These are phyloP conservation scores for Bucco capensis DNA, from an alignment of 2,113 vertebrate species.

Conservation along the genomic window DNA sequence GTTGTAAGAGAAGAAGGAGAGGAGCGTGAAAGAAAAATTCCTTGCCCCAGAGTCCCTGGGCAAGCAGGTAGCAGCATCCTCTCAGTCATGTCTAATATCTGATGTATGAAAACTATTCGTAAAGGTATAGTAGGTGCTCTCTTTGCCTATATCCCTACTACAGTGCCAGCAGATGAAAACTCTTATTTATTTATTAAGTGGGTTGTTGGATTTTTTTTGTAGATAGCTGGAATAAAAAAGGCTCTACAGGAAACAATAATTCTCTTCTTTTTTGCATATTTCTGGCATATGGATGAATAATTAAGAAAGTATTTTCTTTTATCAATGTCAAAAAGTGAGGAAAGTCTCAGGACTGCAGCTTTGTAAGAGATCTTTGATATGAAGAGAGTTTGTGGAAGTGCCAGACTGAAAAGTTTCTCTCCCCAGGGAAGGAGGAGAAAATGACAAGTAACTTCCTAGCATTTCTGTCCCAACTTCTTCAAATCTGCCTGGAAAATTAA, in stretches of 20 bases:
- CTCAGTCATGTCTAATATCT: neutral
- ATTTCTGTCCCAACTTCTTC: neutral
- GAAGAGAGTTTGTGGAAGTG: neutral
- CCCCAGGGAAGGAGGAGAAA: neutral
- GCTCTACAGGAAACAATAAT: neutral
- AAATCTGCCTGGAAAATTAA: neutral
- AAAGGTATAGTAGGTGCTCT: neutral
- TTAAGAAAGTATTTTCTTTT: conserved; percentile 40
- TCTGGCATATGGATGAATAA: conserved; percentile 36
- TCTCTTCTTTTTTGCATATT: conserved; percentile 7
- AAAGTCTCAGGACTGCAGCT: neutral
- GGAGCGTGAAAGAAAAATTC: neutral
- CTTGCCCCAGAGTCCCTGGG: neutral
- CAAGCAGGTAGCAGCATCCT: neutral
- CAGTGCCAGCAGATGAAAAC: neutral
- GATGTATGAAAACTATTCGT: neutral
- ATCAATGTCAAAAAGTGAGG: neutral
- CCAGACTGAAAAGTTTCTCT: neutral
- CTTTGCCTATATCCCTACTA: neutral
- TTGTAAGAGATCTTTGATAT: neutral
- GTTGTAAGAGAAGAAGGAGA: neutral
- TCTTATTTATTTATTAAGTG: neutral
- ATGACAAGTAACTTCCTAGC: neutral
- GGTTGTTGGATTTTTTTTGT: neutral
- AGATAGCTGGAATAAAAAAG: neutral